Conservation (phyloP, 2,888 invertebrate species). For the Nephrotoma guestfalica region DNA sequence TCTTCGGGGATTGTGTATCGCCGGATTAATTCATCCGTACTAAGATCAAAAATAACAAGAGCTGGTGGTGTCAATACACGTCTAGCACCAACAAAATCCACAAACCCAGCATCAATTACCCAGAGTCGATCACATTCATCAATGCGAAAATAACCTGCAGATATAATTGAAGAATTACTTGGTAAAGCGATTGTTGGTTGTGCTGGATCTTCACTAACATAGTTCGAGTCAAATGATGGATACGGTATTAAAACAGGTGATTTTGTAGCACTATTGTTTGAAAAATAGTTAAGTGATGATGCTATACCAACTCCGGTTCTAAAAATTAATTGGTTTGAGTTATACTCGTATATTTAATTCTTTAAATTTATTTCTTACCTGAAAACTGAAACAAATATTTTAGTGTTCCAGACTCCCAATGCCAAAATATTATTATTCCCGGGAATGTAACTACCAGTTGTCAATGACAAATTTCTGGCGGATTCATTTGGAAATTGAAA, state of each 20-base stretch:
- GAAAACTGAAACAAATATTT: background rate
- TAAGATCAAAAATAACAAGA: constrained; percentile 57
- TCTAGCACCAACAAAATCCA: constrained; percentile 51
- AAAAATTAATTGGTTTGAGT: background rate
- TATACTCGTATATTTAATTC: background rate
- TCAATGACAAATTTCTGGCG: background rate
- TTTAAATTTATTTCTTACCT: background rate
- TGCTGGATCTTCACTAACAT: background rate
- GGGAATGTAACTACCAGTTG: background rate
- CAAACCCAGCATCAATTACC: constrained; percentile 67
- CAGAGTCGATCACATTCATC: constrained; percentile 69
- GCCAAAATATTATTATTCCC: background rate
- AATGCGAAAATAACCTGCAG: constrained; percentile 55
- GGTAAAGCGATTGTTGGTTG: constrained; percentile 24
- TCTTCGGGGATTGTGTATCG: constrained; percentile 50
- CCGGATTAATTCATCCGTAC: constrained; percentile 54
- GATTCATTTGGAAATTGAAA: background rate
- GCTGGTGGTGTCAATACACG: constrained; percentile 48
- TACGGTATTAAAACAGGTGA: constrained; percentile 62
- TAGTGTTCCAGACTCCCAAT: background rate
- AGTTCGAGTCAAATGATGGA: constrained; percentile 62
- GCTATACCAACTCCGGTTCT: constrained; percentile 57
- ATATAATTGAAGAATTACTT: constrained; percentile 48
- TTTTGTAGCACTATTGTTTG: constrained; percentile 37
- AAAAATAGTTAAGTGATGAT: constrained; percentile 52